Conservation (phyloP, 53 echinoderm and acorn worm genomes). For the Holothuria scabra region DNA sequence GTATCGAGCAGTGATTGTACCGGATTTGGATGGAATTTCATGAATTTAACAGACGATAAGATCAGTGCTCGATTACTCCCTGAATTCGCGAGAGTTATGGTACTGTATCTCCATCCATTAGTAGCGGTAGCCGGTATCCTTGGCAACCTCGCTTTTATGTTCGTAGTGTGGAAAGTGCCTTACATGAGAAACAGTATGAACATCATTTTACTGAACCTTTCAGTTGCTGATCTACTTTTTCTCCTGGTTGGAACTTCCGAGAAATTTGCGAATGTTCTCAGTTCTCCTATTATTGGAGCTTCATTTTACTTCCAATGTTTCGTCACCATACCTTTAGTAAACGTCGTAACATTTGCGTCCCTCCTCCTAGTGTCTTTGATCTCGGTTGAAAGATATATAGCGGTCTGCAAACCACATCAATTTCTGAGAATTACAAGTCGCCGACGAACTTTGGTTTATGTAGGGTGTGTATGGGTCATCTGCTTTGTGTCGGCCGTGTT, state of each 20-base stretch:
- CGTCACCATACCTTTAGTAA: not conserved
- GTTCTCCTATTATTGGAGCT: not conserved
- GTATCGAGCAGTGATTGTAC: not conserved
- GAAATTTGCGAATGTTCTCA: not conserved
- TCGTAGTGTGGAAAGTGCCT: conserved; percentile 9
- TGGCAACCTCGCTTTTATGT: conserved; percentile 6
- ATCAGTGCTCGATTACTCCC: not conserved
- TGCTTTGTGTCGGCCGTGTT: not conserved
- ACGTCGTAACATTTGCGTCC: not conserved
- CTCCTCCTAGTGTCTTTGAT: not conserved
- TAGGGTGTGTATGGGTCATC: not conserved
- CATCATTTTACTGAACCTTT: conserved; percentile 54
- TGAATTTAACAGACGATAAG: not conserved
- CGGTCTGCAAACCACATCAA: not conserved
- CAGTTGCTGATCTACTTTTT: conserved; percentile 44
- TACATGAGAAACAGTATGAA: conserved; percentile 39
- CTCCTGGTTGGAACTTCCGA: not conserved
- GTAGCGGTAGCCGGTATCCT: conserved; percentile 9
- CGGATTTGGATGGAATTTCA: conserved; percentile 4
- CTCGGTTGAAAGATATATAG: conserved; percentile 11
- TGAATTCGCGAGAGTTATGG: not conserved
- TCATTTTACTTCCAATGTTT: conserved; percentile 4
- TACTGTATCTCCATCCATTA: not conserved
- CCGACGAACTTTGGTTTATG: conserved; percentile 5
- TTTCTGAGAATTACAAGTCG: not conserved